These are phyloP conservation scores for Chloropsis cyanopogon DNA, from an alignment of 2,113 vertebrate genomes.

Conservation along the genomic window DNA sequence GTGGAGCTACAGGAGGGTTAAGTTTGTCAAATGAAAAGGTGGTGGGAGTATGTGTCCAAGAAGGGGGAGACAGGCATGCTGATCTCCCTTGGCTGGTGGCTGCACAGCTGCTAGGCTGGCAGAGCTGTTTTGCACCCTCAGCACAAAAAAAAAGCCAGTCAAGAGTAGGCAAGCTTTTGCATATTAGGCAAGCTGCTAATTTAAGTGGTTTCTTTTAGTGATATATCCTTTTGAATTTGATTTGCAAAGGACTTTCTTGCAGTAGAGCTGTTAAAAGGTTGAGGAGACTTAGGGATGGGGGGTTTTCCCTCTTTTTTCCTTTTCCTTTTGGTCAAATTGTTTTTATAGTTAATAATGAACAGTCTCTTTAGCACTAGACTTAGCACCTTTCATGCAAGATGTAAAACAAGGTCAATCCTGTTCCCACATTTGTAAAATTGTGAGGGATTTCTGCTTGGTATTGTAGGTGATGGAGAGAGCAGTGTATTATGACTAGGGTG, in stretches of 20 bases:
- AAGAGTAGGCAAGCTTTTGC: background rate
- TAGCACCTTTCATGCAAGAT: background rate
- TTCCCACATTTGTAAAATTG: background rate
- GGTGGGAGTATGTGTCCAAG: background rate
- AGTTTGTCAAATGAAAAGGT: background rate
- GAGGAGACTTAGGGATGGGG: background rate
- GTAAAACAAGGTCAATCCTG: background rate
- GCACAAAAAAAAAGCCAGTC: background rate
- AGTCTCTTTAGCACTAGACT: background rate
- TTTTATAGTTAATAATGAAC: conserved; percentile 25
- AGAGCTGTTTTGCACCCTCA: background rate
- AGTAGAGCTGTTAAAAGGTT: conserved; percentile 3
- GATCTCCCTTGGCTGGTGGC: background rate
- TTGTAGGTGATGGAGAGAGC: background rate
- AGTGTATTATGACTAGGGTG: background rate
- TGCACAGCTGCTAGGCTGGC: background rate
- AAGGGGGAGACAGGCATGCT: background rate
- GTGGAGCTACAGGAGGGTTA: background rate
- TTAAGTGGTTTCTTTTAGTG: conserved; percentile 1
- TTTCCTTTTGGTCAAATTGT: background rate
- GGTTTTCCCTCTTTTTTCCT: rapidly evolving
- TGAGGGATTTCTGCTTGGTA: background rate
- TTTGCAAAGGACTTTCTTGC: background rate
- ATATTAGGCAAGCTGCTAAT: conserved; percentile 13
- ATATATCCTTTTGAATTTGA: background rate